Evolutionary conservation across 92 coral and sea anemone genomes (phyloP), one percentile per base, ranked within the genome.

Genomic region (Epizoanthus scotinus): DNA sequence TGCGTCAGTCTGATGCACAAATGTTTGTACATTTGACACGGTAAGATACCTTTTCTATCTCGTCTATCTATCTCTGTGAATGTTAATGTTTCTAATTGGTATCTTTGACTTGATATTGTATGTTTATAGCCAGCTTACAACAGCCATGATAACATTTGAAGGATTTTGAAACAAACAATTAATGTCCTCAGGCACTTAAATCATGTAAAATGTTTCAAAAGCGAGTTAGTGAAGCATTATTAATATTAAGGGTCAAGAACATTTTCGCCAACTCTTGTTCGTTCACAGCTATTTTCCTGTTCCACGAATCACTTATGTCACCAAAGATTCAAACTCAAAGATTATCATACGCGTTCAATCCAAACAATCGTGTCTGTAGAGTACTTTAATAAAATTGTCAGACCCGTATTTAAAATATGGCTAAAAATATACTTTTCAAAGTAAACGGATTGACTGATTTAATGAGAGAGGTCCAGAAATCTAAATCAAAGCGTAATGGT

Each of bases 21-120:
- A 25, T 38, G 22, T 24, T 26, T 28, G 13, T 54, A n/a, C 24
- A 26, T 7, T 19, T 25, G 36, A 42, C 15, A 52, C 31, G 8
- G 25, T 22, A 3, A 7, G 47, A 49, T 24, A 22, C 20, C 26
- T 18, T 18, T 8, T 9, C 10, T 3, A 20, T 28, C 55, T 28
- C 3, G 56, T 55, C 26, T 21, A 18, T 31, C 18, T 18, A 42
- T 27, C n/a, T 19, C 13, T 55, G 61, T 55, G 7, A 34, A 31
- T 14, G 13, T 3, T 17, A 29, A 1, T 8, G 15, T 19, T 31
- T 18, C 52, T n/a, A 9, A 28, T 62, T 6, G 36, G n/a, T 17
- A 73, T 55, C 31, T 55, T 73, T 56, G 65, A 53, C n/a, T 73
- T 73, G 28, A 26, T 29, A 42, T 22, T 22, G 20, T 22, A 20